Base-by-base conservation (phyloP, 2,113 vertebrate species). In the Mesembrinibis cayennensis region DNA sequence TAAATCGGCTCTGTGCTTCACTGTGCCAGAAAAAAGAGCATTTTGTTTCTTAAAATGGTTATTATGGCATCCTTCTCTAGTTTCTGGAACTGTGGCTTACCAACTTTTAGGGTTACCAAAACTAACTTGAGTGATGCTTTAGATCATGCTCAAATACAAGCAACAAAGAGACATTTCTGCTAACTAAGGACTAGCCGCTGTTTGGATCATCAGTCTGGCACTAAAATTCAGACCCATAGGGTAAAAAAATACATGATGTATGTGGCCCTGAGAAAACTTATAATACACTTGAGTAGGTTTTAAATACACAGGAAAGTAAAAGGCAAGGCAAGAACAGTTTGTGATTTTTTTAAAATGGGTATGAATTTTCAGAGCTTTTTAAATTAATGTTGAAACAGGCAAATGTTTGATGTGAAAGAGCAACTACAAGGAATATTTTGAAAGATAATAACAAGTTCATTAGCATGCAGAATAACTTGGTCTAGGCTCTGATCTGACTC, bases 1-100 rank as follows among this genome's bases (percentile, higher is more conserved):
- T 55, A 49, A 56, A 72, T 32, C 0, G 0, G 34, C 22, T 63
- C 22, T 44, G 9, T 29, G 19, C 10, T 71, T 82, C 23, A 38
- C 13, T 36, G 11, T 9, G 11, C 4, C 15, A n/a, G 9, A 38
- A 15, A 12, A n/a, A 20, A 23, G 0, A 8, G 2, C 2, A 32
- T 56, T 93, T 87, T 76, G 1, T 36, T 90, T 40, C 8, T 32
- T 65, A 7, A 22, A 65, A 42, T 36, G 0, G 49, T 58, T 83
- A 32, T 26, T 47, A 52, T 10, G 55, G 66, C 11, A 30, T 19
- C 34, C 44, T 58, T 50, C 20, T 25, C 14, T 20, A n/a, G 12
- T 45, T 74, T 74, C 20, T 7, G 5, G 17, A 93, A 74, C 16
- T 25, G 61, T 1, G 3, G 7, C 3, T 80, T 34, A 36, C 3